A percentile compares a stretch with the other conserved stretches of the same genome.
Evolutionary conservation across 2,888 invertebrate genomes (phyloP).

Genomic region (Dasypogon diadema): DNA sequence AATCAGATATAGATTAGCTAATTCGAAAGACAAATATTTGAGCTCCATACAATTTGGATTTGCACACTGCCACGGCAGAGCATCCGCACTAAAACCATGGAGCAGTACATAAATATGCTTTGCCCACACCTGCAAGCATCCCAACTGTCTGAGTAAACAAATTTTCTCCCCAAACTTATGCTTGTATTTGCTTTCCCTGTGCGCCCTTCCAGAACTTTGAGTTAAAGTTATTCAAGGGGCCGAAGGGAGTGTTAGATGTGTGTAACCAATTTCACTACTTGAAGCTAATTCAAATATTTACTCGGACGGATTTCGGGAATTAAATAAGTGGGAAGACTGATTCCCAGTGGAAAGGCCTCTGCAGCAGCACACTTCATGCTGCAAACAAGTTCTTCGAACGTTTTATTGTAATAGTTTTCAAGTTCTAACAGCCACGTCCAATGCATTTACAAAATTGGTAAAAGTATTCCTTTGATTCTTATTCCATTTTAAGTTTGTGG

Average conservation of each 20-base stretch:
- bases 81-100: background rate
- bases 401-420: conserved; percentile 2
- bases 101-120: conserved; percentile 9
- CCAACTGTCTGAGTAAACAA: conserved; percentile 45
- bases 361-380: background rate
- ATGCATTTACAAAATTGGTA: conserved; percentile 20
- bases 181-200: conserved; percentile 42
- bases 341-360: conserved; percentile 7
- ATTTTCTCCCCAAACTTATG: conserved; percentile 37
- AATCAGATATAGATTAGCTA: conserved; percentile 50
- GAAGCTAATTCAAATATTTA: conserved; percentile 50
- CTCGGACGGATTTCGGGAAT: conserved; percentile 46
- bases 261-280: conserved; percentile 49
- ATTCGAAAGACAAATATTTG: conserved; percentile 48
- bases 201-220: conserved; percentile 36
- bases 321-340: conserved; percentile 44
- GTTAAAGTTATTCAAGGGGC: conserved; percentile 43
- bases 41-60: conserved; percentile 43
- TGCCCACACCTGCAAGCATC: conserved; percentile 43
- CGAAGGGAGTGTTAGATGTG: conserved; percentile 30
- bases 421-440: background rate
- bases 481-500: background rate
- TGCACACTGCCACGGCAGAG: conserved; percentile 16
- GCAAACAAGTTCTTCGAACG: background rate
- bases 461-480: background rate